Base-by-base conservation (phyloP, 2,888 invertebrate species). In the Drosophila atripex region DNA sequence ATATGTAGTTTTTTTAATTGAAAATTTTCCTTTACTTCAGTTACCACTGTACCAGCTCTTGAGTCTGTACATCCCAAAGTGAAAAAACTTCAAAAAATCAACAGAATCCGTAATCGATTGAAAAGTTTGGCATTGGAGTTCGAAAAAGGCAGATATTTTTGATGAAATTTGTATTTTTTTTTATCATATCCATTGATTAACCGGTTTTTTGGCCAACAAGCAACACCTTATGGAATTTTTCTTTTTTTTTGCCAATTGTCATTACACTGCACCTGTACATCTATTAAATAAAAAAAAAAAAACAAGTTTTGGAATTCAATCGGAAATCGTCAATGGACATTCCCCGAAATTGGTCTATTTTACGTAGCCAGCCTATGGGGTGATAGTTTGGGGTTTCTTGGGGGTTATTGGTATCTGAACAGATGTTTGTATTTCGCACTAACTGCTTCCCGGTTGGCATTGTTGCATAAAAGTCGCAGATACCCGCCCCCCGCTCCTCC, bases 251-350 rank as follows among this genome's bases (percentile, higher is more conserved):
- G 45, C 64, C 30, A 38, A 55, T 65, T 65, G 66, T 49, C 66
- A 66, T 47, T 66, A 43, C 32, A 59, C 28, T 59, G 39, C 60
- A 60, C 60, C 60, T 60, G 60, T 30, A n/a, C n/a, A 38, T 30
- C 60, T 64, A 64, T 64, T 52, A 2, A 51, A 21, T 53, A 4
- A 11, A 52, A 2, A 51, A 21, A 46, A 4, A 11, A 52, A 65
- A 64, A 65, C 64, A 64, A 38, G 52, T 38, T 61, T 60, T 23
- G 16, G 7, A 9, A 25, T 30, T 18, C n/a, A 41, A n/a, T 47
- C 3, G 46, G 12, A 21, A 39, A 38, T 41, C 41, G 16, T 46
- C n/a, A 53, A 46, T 28, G 28, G 28, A 47, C n/a, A 30, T 46
- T 38, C 3, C 7, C 59, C 46, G 3, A 60, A 60, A 60, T 60